Conservation (phyloP, 2,888 invertebrate genomes). For the Strigamia transsilvanica region DNA sequence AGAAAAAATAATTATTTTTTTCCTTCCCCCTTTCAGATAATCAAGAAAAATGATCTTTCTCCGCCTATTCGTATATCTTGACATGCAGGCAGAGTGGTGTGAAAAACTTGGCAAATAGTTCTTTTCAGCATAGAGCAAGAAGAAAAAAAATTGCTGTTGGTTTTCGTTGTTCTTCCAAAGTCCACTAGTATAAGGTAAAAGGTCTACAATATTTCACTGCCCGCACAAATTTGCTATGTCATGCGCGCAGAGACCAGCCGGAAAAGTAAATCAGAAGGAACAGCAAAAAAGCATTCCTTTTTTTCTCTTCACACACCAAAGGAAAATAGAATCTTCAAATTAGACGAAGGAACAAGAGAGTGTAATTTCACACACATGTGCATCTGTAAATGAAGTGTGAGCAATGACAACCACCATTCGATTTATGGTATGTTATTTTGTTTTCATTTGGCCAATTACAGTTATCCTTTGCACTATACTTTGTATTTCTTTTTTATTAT, state of each 20-base stretch:
- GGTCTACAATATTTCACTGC: slow-evolving; percentile 43
- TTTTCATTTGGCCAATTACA: slow-evolving; percentile 26
- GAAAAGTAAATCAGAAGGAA: slow-evolving; percentile 17
- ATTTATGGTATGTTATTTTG: slow-evolving; percentile 13
- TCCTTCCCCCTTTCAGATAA: slow-evolving; percentile 19
- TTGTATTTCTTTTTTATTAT: background rate
- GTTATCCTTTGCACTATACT: background rate
- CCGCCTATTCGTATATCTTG: slow-evolving; percentile 40
- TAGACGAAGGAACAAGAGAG: background rate
- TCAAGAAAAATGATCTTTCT: slow-evolving; percentile 47
- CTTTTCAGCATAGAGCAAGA: background rate
- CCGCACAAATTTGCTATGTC: slow-evolving; percentile 36
- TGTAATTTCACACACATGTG: slow-evolving; percentile 23
- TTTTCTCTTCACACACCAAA: background rate
- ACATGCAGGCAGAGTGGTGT: slow-evolving; percentile 43
- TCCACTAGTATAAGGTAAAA: slow-evolving; percentile 31
- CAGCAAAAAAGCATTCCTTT: slow-evolving; percentile 9
- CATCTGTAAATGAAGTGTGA: slow-evolving; percentile 27
- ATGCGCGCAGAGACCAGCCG: slow-evolving; percentile 11
- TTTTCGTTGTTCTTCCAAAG: slow-evolving; percentile 45
- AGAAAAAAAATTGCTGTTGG: slow-evolving; percentile 33
- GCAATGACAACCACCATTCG: slow-evolving; percentile 12
- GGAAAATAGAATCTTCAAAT: slow-evolving; percentile 28
- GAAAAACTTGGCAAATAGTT: slow-evolving; percentile 49
- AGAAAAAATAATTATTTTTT: background rate